Percentiles rank a stretch among this genome's conserved stretches.
Conservation (phyloP, 92 coral and sea anemone species). For the Nematostella vectensis region DNA sequence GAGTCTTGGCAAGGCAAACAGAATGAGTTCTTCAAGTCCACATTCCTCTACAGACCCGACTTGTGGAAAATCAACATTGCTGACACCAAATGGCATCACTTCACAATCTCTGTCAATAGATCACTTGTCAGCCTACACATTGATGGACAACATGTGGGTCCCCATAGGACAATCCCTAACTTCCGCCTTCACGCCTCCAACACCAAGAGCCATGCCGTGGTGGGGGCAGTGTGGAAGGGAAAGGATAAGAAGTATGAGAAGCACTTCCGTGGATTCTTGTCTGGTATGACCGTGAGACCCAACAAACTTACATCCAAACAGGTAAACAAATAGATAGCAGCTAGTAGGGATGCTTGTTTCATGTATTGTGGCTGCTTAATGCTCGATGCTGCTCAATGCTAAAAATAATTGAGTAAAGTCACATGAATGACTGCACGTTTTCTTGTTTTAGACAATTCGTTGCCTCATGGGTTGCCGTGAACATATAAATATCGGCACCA, state of each 20-base stretch:
- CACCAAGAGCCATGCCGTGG: slow-evolving; percentile 37
- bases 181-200: slow-evolving; percentile 82
- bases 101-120: slow-evolving; percentile 54
- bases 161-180: slow-evolving; percentile 36
- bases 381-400: too few species aligned
- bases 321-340: slow-evolving; percentile 31
- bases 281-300: slow-evolving; percentile 72
- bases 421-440: too few species aligned
- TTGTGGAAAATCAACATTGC: slow-evolving; percentile 50
- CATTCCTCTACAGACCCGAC: slow-evolving; percentile 53
- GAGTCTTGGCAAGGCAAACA: slow-evolving; percentile 63
- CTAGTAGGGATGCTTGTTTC: background rate
- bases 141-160: slow-evolving; percentile 34
- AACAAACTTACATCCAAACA: slow-evolving; percentile 44
- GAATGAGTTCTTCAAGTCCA: slow-evolving; percentile 68
- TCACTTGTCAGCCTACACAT: slow-evolving; percentile 50
- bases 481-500: slow-evolving; percentile 65
- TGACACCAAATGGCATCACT: slow-evolving; percentile 84
- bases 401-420: too few species aligned
- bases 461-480: slow-evolving; percentile 84
- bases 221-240: slow-evolving; percentile 86
- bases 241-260: slow-evolving; percentile 52
- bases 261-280: slow-evolving; percentile 64
- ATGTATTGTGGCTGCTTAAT: too few species aligned
- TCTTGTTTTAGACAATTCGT: slow-evolving; percentile 39